These are phyloP conservation scores for Drosophila kanapiae DNA, from an alignment of 1,140 invertebrate species.

Conservation along the genomic window DNA sequence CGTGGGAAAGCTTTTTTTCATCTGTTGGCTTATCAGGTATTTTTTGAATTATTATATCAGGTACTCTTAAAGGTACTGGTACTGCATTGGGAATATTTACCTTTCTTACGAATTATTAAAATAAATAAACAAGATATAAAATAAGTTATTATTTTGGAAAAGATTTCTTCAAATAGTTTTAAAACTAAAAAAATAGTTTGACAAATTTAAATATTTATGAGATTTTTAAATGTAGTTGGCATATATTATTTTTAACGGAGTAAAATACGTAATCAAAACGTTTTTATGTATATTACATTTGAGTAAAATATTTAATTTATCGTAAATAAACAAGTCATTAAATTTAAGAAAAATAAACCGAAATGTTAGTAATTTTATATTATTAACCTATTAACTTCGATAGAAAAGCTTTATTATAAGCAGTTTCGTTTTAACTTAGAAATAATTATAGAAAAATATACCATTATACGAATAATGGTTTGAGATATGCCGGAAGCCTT, in stretches of 20 bases:
- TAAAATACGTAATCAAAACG: too few species aligned
- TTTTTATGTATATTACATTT: too few species aligned
- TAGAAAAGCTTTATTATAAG: not conserved
- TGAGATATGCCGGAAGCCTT: not conserved
- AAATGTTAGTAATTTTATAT: not conserved
- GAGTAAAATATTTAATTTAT: too few species aligned
- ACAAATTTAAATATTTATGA: too few species aligned
- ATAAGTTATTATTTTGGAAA: too few species aligned
- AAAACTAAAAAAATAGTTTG: too few species aligned
- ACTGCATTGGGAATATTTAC: not conserved
- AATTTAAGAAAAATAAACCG: not conserved
- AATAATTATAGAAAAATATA: not conserved
- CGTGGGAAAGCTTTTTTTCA: not conserved
- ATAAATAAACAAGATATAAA: not conserved
- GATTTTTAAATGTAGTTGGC: too few species aligned
- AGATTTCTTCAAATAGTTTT: too few species aligned
- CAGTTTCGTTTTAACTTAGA: not conserved
- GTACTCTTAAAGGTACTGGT: not conserved
- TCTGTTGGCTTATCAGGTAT: not conserved
- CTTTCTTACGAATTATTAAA: not conserved
- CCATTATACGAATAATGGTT: not conserved
- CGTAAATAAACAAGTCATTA: not conserved
- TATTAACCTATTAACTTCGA: not conserved
- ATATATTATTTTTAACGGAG: too few species aligned
- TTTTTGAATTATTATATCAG: slow-evolving; percentile 4